These are phyloP conservation scores for Noctua fimbriata DNA, from an alignment of 2,888 invertebrate species.

Conservation along the genomic window DNA sequence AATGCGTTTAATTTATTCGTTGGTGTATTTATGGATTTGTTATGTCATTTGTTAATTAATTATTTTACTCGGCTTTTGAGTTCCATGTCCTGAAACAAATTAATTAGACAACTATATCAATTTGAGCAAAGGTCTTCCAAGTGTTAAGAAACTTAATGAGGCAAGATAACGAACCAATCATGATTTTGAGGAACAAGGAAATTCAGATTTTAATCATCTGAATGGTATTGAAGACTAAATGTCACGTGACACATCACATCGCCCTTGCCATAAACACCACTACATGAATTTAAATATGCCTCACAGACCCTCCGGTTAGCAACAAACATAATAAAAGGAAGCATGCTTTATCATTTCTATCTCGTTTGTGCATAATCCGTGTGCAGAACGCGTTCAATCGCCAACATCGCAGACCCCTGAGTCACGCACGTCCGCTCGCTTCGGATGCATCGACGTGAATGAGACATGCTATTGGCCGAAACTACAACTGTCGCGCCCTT, in stretches of 20 bases:
- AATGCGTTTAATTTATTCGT: slow-evolving; percentile 33
- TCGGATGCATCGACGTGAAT: slow-evolving; percentile 73
- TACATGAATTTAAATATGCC: background rate
- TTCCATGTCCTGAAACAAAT: background rate
- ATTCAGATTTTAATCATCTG: background rate
- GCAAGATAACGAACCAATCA: background rate
- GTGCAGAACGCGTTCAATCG: slow-evolving; percentile 54
- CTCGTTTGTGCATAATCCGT: slow-evolving; percentile 41
- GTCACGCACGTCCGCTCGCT: slow-evolving; percentile 76
- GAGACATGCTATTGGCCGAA: slow-evolving; percentile 72
- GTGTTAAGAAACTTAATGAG: background rate
- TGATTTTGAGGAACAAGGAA: slow-evolving; percentile 36
- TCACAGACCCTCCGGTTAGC: background rate
- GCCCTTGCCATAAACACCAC: background rate
- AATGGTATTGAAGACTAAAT: slow-evolving; percentile 14
- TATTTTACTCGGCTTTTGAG: background rate
- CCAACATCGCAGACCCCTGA: slow-evolving; percentile 62
- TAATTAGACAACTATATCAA: background rate
- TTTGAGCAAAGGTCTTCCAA: background rate
- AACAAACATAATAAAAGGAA: slow-evolving; percentile 23
- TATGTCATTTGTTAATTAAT: slow-evolving; percentile 15
- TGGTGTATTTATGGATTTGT: background rate
- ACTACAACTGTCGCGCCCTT: slow-evolving; percentile 84
- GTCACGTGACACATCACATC: slow-evolving; percentile 9
- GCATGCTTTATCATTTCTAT: slow-evolving; percentile 35